Base-by-base conservation (phyloP, 2,797 vertebrate genomes). In the Pampus argenteus region DNA sequence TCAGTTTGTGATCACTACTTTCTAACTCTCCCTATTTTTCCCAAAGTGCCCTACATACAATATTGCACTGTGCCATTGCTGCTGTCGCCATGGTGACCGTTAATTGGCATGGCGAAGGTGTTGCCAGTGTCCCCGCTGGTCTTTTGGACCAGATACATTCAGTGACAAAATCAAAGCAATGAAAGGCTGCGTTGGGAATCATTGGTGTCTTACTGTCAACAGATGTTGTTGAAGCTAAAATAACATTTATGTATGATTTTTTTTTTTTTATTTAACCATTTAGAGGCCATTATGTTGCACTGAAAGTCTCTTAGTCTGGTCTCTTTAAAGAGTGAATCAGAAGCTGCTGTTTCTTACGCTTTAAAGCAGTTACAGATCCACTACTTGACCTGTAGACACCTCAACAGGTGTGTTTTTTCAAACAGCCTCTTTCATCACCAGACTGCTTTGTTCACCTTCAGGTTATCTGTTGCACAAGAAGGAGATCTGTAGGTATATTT, bases 91-190 rank as follows among this genome's bases (percentile, higher is more conserved):
- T 85, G 86, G 92, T 45, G 58, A 87, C 80, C 1, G 57, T 79
- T 71, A 59, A 74, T 76, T 88, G 86, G 86, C 87, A 88, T n/a
- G 48, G 59, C 15, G 40, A 64, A 76, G 71, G 76, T 66, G 69
- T 59, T 78, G 78, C 80, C 78, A 85, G 44, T 4, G 58, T 85
- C 88, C 79, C 82, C 29, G 34, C 66, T 80, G 82, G 72, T 68
- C 72, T 62, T 69, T 71, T 91, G 89, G 70, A 88, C 89, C 83
- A 90, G 73, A 86, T 91, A 82, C 56, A 45, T 0, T 1, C 31
- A 15, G 23, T 17, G 60, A 58, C 49, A 48, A 66, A 47, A 44
- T 71, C n/a, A 71, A 5, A 52, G 50, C 47, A 42, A 14, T 20
- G 23, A 56, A 20, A 42, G 44, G 8, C 13, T 66, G 26, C 56